These are phyloP conservation scores for Emydura subglobosa DNA, from an alignment of 2,113 vertebrate genomes.

Conservation along the genomic window DNA sequence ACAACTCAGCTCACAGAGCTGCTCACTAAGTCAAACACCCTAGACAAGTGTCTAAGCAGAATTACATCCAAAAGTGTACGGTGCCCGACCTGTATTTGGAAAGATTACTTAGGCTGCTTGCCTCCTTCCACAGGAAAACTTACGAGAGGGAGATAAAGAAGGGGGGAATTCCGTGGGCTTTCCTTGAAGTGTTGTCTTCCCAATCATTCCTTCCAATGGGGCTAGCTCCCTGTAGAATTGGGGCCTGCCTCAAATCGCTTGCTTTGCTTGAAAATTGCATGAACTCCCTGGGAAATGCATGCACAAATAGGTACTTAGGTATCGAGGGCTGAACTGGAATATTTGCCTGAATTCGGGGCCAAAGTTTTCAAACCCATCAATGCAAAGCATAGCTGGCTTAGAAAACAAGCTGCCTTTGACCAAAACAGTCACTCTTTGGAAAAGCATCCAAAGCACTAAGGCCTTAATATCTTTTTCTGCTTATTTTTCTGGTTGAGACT, in stretches of 20 bases:
- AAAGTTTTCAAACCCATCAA: background rate
- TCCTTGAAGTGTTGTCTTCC: background rate
- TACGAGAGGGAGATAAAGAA: background rate
- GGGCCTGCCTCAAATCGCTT: rapidly evolving
- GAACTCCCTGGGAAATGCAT: background rate
- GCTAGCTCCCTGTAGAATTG: rapidly evolving
- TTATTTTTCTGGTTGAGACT: background rate
- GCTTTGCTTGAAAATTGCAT: rapidly evolving
- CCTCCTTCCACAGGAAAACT: background rate
- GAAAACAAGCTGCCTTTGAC: background rate
- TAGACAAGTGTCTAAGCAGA: background rate
- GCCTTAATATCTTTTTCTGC: background rate
- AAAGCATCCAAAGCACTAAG: background rate
- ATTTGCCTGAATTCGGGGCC: background rate
- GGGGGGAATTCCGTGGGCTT: background rate
- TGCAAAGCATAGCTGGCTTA: background rate
- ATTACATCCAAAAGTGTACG: background rate
- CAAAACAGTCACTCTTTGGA: background rate
- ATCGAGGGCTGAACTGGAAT: background rate
- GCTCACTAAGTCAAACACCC: background rate
- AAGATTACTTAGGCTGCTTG: background rate
- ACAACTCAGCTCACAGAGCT: background rate
- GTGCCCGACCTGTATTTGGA: background rate
- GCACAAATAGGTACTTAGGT: rapidly evolving
- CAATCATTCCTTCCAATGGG: no score